phyloP scores from a whole-genome alignment of 2,113 vertebrate genomes.

The Dicerorhinus sumatrensis region DNA sequence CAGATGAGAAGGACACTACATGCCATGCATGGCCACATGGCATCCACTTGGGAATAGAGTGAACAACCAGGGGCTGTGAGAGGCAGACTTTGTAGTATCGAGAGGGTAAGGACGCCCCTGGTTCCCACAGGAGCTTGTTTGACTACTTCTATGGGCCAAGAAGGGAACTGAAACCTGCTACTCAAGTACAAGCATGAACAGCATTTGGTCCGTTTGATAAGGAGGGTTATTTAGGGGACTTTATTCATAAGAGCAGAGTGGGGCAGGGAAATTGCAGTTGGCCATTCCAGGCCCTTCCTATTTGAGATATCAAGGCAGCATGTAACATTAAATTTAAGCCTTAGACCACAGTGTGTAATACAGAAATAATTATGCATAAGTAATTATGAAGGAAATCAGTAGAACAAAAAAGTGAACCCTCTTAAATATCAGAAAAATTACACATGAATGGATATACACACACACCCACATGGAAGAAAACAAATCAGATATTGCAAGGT shows the following conservation, averaged over 20 bases:
- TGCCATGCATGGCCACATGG: background rate
- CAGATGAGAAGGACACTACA: background rate
- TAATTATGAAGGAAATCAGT: background rate
- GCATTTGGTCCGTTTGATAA: background rate
- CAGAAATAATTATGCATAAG: background rate
- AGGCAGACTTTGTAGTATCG: background rate
- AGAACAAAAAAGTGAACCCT: background rate
- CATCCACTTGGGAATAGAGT: background rate
- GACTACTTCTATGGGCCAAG: background rate
- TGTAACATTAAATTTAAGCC: background rate
- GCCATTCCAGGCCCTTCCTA: background rate
- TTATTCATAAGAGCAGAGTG: background rate
- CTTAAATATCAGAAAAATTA: background rate
- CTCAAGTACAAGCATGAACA: background rate
- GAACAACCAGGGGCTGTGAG: background rate
- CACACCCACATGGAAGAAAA: background rate
- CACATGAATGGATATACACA: background rate
- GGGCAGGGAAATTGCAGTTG: background rate
- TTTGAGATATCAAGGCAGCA: background rate
- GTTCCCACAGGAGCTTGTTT: background rate
- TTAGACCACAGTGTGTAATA: background rate
- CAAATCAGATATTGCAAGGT: background rate
- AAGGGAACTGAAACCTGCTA: background rate
- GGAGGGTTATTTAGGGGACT: background rate
- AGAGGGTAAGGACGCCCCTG: background rate